A percentile compares a stretch with the other conserved stretches of the same genome.
Conservation (phyloP, 2,888 invertebrate species). For the Aplocera efformata region DNA sequence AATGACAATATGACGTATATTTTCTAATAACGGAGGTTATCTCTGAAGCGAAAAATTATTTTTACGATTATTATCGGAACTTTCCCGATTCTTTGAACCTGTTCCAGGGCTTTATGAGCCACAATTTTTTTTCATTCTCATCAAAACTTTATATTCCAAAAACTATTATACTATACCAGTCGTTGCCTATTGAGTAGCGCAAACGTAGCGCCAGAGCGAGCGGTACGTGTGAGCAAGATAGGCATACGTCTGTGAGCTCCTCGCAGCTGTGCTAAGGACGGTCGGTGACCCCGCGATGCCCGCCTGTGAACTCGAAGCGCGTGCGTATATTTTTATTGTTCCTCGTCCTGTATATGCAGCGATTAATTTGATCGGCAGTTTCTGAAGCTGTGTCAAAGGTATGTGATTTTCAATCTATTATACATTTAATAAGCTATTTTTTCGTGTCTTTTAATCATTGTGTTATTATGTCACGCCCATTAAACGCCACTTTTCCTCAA, state of each 20-base stretch:
- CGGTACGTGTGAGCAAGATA: constrained; percentile 60
- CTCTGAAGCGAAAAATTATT: too few relatives aligned
- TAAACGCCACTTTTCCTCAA: too few relatives aligned
- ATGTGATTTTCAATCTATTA: constrained; percentile 2
- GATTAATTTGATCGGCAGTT: constrained; percentile 26
- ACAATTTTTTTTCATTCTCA: too few relatives aligned
- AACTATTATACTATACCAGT: too few relatives aligned
- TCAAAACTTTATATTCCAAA: too few relatives aligned
- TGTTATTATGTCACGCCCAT: not conserved
- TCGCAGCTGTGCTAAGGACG: constrained; percentile 76
- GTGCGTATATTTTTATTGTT: constrained; percentile 60
- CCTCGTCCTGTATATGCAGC: constrained; percentile 37
- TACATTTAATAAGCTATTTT: not conserved
- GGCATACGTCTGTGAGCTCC: constrained; percentile 53
- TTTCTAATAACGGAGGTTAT: too few relatives aligned
- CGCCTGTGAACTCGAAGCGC: constrained; percentile 78
- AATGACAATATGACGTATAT: too few relatives aligned
- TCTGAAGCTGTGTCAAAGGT: constrained; percentile 15
- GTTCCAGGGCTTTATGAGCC: too few relatives aligned
- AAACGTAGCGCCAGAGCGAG: constrained; percentile 40
- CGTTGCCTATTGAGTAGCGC: constrained; percentile 43
- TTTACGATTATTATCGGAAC: too few relatives aligned
- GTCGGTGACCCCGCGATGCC: constrained; percentile 75
- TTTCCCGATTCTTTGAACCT: too few relatives aligned
- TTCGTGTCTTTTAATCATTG: not conserved